phyloP scores from a whole-genome alignment of 2,797 vertebrate species.

The Enteromius paludinosus region DNA sequence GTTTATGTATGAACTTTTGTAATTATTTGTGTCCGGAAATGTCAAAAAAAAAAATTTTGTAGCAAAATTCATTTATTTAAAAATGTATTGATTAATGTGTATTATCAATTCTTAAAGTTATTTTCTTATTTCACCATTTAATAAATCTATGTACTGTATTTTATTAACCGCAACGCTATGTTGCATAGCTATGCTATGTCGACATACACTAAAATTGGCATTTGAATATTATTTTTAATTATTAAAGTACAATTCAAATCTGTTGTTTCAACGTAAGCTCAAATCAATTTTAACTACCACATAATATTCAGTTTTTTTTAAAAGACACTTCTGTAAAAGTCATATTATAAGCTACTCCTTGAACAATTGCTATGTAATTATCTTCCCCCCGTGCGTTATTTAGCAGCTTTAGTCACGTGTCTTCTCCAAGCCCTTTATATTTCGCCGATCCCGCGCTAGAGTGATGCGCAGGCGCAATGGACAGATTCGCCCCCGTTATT shows the following conservation, averaged over 20 bases:
- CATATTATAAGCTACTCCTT: neutral
- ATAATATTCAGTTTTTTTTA: too few relatives aligned
- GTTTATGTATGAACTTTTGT: constrained; percentile 64
- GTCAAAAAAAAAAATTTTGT: too few relatives aligned
- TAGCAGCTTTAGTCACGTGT: neutral
- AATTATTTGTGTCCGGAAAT: too few relatives aligned
- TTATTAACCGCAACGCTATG: neutral
- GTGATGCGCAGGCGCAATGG: constrained; percentile 16
- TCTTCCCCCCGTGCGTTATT: neutral
- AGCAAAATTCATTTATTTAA: neutral
- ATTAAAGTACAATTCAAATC: neutral
- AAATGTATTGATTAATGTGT: neutral
- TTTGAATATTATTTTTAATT: neutral
- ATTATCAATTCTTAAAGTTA: neutral
- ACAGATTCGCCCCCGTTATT: rapidly evolving
- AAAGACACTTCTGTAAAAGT: too few relatives aligned
- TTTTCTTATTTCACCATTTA: neutral
- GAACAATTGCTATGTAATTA: neutral
- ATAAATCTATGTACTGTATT: neutral
- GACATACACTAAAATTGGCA: too few relatives aligned
- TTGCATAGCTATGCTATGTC: neutral
- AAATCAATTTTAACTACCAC: too few relatives aligned
- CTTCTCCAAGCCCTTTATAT: neutral
- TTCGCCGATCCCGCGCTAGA: neutral
- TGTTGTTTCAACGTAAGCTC: neutral